These are phyloP conservation scores for Rotaria macrura DNA, from an alignment of 2,888 invertebrate genomes.

Conservation along the genomic window DNA sequence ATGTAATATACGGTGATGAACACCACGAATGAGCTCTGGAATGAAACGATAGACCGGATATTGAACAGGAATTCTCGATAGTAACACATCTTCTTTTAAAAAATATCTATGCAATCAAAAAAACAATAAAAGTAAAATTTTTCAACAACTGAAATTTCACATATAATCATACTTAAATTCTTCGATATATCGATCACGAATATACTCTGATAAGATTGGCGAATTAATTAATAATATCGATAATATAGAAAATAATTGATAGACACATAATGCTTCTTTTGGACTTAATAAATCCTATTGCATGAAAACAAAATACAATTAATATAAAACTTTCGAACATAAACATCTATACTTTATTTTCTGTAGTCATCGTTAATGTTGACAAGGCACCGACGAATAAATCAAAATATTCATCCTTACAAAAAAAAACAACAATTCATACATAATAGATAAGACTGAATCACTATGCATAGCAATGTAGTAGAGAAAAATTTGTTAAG, in stretches of 20 bases:
- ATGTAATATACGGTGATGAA: background rate
- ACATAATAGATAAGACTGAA: no score
- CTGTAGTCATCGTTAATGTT: background rate
- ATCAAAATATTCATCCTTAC: conserved; percentile 1
- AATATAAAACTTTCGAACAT: background rate
- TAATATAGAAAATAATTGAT: background rate
- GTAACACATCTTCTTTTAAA: background rate
- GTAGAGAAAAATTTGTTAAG: no score
- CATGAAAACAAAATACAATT: no score
- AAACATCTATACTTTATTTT: background rate
- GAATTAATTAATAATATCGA: background rate
- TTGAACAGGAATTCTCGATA: background rate
- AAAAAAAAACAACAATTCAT: no score
- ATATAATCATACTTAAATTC: background rate
- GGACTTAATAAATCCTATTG: background rate
- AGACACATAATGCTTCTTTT: background rate
- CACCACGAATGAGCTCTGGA: background rate
- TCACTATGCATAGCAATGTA: no score
- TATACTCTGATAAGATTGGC: background rate
- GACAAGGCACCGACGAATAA: background rate
- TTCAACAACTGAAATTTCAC: background rate
- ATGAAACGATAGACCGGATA: background rate
- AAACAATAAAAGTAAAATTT: background rate
- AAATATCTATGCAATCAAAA: background rate
- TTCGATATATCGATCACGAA: background rate